Conservation (phyloP, 2,888 invertebrate species). For the Acleris laterana region DNA sequence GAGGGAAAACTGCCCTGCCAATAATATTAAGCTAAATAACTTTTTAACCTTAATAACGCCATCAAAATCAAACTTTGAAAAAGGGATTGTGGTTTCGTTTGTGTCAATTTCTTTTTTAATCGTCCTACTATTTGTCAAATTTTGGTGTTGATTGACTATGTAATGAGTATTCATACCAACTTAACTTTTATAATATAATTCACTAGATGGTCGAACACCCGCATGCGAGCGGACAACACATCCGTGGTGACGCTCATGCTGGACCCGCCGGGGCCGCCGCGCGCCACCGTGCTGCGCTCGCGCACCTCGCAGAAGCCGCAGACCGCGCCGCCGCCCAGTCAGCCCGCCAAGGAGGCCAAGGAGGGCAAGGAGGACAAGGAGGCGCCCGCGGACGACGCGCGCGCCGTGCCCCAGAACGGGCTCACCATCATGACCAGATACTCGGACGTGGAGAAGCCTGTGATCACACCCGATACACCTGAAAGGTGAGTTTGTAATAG, state of each 20-base stretch:
- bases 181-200: too few species aligned
- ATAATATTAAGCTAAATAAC: too few species aligned
- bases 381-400: constrained; percentile 40
- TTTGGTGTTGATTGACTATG: too few species aligned
- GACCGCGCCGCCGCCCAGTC: constrained; percentile 41
- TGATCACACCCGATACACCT: constrained; percentile 47
- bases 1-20: too few species aligned
- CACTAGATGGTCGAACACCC: constrained; percentile 90
- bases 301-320: constrained; percentile 55
- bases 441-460: constrained; percentile 65
- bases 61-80: too few species aligned
- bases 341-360: constrained; percentile 33
- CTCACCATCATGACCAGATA: constrained; percentile 80
- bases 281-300: constrained; percentile 85
- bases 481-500: constrained; percentile 32
- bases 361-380: constrained; percentile 35
- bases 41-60: too few species aligned
- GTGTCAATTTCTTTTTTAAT: too few species aligned
- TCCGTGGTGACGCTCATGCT: constrained; percentile 96
- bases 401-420: constrained; percentile 69
- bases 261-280: constrained; percentile 93
- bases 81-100: too few species aligned
- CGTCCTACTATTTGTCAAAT: too few species aligned
- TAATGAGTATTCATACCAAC: too few species aligned
- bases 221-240: constrained; percentile 97